These are phyloP conservation scores for Agrypnia vestita DNA, from an alignment of 1,140 invertebrate species.

Conservation along the genomic window DNA sequence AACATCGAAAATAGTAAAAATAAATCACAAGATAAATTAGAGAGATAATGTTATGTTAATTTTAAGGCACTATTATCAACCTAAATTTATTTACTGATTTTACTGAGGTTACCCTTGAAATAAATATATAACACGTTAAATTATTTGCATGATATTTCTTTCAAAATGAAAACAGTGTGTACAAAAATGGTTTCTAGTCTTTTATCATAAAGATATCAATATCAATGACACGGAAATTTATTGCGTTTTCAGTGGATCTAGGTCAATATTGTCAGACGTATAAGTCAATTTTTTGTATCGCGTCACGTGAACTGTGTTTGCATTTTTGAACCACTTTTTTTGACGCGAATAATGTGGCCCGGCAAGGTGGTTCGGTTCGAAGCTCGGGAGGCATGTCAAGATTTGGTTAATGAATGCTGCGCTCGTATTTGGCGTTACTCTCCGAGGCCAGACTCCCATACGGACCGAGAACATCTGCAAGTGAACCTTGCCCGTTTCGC, in stretches of 20 bases:
- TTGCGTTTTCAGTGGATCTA: background rate
- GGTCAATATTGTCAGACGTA: constrained; percentile 18
- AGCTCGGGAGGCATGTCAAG: background rate
- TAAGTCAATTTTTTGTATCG: background rate
- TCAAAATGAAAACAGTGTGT: no score
- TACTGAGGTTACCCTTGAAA: no score
- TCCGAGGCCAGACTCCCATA: background rate
- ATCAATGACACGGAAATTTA: background rate
- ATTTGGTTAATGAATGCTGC: constrained; percentile 16
- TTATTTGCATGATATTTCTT: no score
- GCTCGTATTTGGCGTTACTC: constrained; percentile 22
- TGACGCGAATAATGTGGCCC: constrained; percentile 2
- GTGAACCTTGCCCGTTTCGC: background rate
- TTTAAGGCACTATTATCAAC: no score
- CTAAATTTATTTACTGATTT: no score
- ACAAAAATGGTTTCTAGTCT: background rate
- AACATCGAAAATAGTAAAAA: no score
- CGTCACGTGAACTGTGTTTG: background rate
- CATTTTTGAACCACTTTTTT: constrained; percentile 22
- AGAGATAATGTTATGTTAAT: no score
- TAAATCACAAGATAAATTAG: no score
- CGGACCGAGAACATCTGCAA: background rate
- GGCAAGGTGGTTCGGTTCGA: constrained; percentile 18
- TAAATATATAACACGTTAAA: no score
- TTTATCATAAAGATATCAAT: background rate